phyloP scores from a whole-genome alignment of 92 coral and sea anemone species.

The Epizoanthus fatuus region DNA sequence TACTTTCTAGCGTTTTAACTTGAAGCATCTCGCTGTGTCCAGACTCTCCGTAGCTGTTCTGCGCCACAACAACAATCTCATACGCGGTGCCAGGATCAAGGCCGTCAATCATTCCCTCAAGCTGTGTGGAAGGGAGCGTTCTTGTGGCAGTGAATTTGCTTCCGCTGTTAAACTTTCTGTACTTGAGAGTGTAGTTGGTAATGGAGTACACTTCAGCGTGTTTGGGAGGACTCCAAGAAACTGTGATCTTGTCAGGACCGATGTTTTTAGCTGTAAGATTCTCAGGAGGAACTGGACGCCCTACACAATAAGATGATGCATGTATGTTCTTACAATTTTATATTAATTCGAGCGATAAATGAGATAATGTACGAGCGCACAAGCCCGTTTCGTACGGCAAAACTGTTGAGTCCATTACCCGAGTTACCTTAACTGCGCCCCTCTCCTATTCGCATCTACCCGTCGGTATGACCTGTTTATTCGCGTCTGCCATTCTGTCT shows the following conservation, averaged over 20 bases:
- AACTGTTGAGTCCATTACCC: too few relatives aligned
- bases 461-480: too few relatives aligned
- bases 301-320: background rate
- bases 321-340: too few relatives aligned
- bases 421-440: too few relatives aligned
- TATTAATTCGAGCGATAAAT: too few relatives aligned
- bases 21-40: background rate
- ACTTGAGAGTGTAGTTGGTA: too few relatives aligned
- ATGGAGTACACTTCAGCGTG: background rate
- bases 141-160: background rate
- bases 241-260: background rate
- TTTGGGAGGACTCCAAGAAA: slow-evolving; percentile 35
- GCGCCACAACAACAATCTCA: background rate
- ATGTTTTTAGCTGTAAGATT: slow-evolving; percentile 4
- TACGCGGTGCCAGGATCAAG: background rate
- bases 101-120: background rate
- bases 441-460: too few relatives aligned
- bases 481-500: background rate
- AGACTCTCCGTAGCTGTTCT: background rate
- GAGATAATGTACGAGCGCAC: too few relatives aligned
- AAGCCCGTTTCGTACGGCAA: too few relatives aligned
- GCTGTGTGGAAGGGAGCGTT: background rate
- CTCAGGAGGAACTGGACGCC: slow-evolving; percentile 24
- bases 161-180: too few relatives aligned
- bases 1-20: background rate